Conservation (phyloP, 2,113 vertebrate species). For the Etheostoma spectabile region DNA sequence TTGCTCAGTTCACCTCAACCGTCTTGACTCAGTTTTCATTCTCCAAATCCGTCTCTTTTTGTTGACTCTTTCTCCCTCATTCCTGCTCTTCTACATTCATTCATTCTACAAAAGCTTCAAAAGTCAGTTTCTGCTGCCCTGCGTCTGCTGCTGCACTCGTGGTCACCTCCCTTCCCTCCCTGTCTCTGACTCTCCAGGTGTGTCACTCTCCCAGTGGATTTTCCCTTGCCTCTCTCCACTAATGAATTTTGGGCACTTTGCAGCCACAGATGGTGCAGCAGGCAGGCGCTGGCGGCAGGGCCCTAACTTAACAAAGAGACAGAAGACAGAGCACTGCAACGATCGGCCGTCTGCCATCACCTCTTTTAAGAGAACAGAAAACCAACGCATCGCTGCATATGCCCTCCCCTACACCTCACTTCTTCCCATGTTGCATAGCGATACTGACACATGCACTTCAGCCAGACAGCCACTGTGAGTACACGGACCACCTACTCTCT, state of each 20-base stretch:
- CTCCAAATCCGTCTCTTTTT: slow-evolving; percentile 20
- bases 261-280: slow-evolving; percentile 78
- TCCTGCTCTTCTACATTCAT: slow-evolving; percentile 10
- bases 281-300: slow-evolving; percentile 56
- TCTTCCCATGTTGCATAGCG: neutral
- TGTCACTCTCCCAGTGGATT: slow-evolving; percentile 44
- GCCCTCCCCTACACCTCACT: slow-evolving; percentile 25
- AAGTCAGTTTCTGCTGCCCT: slow-evolving; percentile 25
- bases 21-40: slow-evolving; percentile 43
- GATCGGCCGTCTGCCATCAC: slow-evolving; percentile 55
- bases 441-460: slow-evolving; percentile 14
- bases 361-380: slow-evolving; percentile 28
- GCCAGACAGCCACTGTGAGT: slow-evolving; percentile 13
- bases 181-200: slow-evolving; percentile 12
- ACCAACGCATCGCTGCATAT: slow-evolving; percentile 30
- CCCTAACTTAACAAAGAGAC: slow-evolving; percentile 51
- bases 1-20: slow-evolving; percentile 30
- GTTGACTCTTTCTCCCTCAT: neutral
- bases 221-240: slow-evolving; percentile 56
- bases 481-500: neutral
- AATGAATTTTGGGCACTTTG: slow-evolving; percentile 78
- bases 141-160: slow-evolving; percentile 18
- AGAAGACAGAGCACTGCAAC: slow-evolving; percentile 38
- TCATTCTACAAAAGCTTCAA: slow-evolving; percentile 60
- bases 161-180: slow-evolving; percentile 5